Percentiles rank a stretch among this genome's conserved stretches.
phyloP scores from a whole-genome alignment of 2,797 vertebrate genomes.

The Acipenser ruthenus region DNA sequence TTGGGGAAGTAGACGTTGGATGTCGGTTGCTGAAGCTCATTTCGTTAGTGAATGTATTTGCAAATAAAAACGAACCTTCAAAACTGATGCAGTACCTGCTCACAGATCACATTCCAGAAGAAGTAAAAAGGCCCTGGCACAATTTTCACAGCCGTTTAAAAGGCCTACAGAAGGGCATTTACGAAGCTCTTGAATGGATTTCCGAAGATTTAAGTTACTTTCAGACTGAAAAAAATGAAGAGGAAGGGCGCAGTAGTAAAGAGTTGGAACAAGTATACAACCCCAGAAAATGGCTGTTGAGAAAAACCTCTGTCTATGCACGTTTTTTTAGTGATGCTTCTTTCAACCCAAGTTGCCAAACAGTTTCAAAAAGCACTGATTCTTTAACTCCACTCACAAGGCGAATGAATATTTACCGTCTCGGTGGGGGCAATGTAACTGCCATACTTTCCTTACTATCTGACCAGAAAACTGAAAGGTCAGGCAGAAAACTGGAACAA shows the following conservation, averaged over 20 bases:
- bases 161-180: conserved; percentile 39
- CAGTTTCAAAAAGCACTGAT: not conserved
- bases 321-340: conserved; percentile 51
- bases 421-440: conserved; percentile 64
- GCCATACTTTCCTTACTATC: conserved; percentile 59
- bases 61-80: conserved; percentile 18
- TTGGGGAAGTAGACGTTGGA: conserved; percentile 55
- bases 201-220: conserved; percentile 63
- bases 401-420: conserved; percentile 54
- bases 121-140: conserved; percentile 41
- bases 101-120: conserved; percentile 49
- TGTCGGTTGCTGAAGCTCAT: conserved; percentile 47
- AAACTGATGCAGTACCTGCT: conserved; percentile 48
- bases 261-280: conserved; percentile 50
- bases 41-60: conserved; percentile 37
- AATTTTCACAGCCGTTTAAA: conserved; percentile 45
- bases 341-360: not conserved
- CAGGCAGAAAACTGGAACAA: conserved; percentile 36
- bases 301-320: conserved; percentile 50
- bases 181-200: conserved; percentile 52
- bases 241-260: conserved; percentile 33
- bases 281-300: conserved; percentile 59
- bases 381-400: conserved; percentile 46
- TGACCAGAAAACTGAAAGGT: conserved; percentile 40
- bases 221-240: conserved; percentile 59